Evolutionary conservation across 2,888 invertebrate species (phyloP), one percentile per base, ranked within the genome.

Genomic region (Aromia moschata): DNA sequence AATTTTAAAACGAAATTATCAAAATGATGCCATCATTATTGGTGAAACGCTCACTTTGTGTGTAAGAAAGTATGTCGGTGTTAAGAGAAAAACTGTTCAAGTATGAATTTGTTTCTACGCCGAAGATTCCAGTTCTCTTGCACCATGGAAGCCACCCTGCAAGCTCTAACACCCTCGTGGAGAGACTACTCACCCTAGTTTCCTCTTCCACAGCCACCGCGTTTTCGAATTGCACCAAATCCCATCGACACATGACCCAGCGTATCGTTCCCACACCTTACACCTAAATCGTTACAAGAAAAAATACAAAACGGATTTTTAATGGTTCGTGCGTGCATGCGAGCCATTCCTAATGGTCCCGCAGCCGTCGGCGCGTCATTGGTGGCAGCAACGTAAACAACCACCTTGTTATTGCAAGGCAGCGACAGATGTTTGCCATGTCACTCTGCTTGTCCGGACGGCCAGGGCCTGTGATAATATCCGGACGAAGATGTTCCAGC

Each of bases 391-490:
- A 67, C 62, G 58, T 60, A 58, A 65, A 67, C 65, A 67, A 67
- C 65, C 63, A 65, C 63, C 58, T 67, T 67, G 67, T 67, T 67
- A 64, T 67, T 67, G 60, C 55, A 65, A 58, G 59, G 46, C 52
- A 64, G 58, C 53, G 59, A 53, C 67, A 67, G 67, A 45, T 67
- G 67, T 60, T 64, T 47, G 59, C 60, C 57, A 51, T 49, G 58
- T 58, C 53, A 38, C 33, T 56, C 44, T 16, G 25, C 41, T n/a
- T 49, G 45, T 47, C 25, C 12, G 18, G 11, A 25, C 20, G 12
- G n/a, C n/a, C n/a, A 16, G 33, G 16, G 45, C 15, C 43, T 44
- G 44, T 44, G 54, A 54, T 44, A 54, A 54, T 54, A 54, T 54
- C 54, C 54, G 54, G 43, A 37, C 10, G n/a, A 36, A 44, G 44